Evolutionary conservation across 2,797 vertebrate species (phyloP).

Genomic region (Rhyacichthys aspro): DNA sequence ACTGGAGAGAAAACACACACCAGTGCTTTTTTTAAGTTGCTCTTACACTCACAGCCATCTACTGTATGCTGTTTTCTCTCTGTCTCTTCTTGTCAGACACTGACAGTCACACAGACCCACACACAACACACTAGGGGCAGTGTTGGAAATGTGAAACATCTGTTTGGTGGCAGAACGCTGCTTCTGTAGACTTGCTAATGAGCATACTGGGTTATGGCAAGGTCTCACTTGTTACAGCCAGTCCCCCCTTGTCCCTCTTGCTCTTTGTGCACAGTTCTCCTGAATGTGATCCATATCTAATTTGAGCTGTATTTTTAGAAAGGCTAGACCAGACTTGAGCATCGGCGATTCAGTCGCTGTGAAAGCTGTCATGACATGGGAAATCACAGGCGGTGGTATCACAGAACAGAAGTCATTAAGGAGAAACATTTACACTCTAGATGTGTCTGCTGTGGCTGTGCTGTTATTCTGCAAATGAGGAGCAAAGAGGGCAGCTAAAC

Average conservation of each 20-base stretch:
- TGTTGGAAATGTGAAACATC: conserved; percentile 52
- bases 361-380: conserved; percentile 13
- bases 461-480: conserved; percentile 3
- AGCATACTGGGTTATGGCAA: conserved; percentile 54
- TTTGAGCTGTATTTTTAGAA: conserved; percentile 52
- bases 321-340: conserved; percentile 23
- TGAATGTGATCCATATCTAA: conserved; percentile 40
- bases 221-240: conserved; percentile 54
- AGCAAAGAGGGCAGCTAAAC: background rate
- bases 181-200: conserved; percentile 65
- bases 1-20: conserved; percentile 15
- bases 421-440: conserved; percentile 4
- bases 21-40: conserved; percentile 22
- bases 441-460: conserved; percentile 1
- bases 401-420: conserved; percentile 10
- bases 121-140: conserved; percentile 29
- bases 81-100: conserved; percentile 21
- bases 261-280: conserved; percentile 22
- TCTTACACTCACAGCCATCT: conserved; percentile 18
- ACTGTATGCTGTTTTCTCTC: conserved; percentile 13
- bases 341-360: too few species aligned
- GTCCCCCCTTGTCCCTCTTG: conserved; percentile 27
- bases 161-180: conserved; percentile 50
- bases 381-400: conserved; percentile 18
- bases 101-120: conserved; percentile 24